A percentile compares a stretch with the other conserved stretches of the same genome.
Evolutionary conservation across 2,888 invertebrate genomes (phyloP).

Genomic region (Cataglyphis altisquamis): DNA sequence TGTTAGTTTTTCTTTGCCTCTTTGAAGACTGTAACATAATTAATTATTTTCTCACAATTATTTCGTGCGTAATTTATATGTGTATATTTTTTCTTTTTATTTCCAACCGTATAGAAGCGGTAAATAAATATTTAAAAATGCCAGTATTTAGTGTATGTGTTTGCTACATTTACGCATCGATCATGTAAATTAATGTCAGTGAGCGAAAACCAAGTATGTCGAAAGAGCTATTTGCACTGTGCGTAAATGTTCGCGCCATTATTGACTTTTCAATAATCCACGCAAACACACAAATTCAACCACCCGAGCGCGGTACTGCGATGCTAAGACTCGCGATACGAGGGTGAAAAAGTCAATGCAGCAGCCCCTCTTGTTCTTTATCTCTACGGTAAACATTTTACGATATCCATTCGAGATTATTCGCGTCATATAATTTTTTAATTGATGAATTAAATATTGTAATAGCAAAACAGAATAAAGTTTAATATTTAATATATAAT

Average conservation of each 20-base stretch:
- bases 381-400: conserved; percentile 75
- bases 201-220: conserved; percentile 53
- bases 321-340: conserved; percentile 59
- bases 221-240: conserved; percentile 68
- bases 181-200: background rate
- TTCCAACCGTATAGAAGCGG: background rate
- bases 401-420: conserved; percentile 65
- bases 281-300: conserved; percentile 59
- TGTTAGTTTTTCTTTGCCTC: background rate
- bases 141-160: background rate
- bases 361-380: conserved; percentile 56
- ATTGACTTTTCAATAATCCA: conserved; percentile 49
- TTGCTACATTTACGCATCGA: background rate
- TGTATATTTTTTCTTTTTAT: conserved; percentile 4
- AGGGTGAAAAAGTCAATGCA: conserved; percentile 70
- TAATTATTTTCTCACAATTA: background rate
- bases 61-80: background rate
- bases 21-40: background rate
- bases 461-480: background rate
- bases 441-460: background rate
- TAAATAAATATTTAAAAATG: conserved; percentile 28
- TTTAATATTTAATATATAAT: background rate
- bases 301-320: conserved; percentile 1
- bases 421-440: background rate
- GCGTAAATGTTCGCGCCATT: conserved; percentile 58